phyloP scores from a whole-genome alignment of 2,797 vertebrate species.

The Muscicapa comitata region DNA sequence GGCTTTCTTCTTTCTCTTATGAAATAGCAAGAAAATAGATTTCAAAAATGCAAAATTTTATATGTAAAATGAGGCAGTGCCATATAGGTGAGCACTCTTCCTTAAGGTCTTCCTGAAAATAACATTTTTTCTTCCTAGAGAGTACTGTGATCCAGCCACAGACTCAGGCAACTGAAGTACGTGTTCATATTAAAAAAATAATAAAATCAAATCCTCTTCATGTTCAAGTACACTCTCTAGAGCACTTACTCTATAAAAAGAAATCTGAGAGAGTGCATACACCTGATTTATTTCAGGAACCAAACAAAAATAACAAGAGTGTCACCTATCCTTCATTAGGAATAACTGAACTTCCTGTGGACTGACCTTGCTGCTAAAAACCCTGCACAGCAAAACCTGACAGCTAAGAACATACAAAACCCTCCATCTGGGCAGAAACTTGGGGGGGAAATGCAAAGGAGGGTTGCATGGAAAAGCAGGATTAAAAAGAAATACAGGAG shows the following conservation, averaged over 20 bases:
- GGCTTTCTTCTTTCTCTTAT: background rate
- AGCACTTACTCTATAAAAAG: conserved; percentile 21
- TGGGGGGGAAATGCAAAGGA: background rate
- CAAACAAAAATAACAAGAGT: conserved; percentile 43
- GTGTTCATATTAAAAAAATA: background rate
- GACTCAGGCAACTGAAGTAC: background rate
- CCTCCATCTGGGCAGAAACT: background rate
- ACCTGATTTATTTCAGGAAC: conserved; percentile 20
- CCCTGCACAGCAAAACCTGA: background rate
- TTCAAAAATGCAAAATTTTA: background rate
- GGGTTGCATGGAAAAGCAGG: background rate
- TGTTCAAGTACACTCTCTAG: conserved; percentile 10
- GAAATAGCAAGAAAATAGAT: background rate
- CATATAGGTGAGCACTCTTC: background rate
- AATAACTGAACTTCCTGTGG: conserved; percentile 1
- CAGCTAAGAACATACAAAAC: background rate
- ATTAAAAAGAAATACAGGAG: background rate
- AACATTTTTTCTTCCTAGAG: background rate
- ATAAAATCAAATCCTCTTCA: background rate
- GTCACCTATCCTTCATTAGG: conserved; percentile 14
- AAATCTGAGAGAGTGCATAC: background rate
- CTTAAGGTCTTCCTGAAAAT: background rate
- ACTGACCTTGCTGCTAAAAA: background rate
- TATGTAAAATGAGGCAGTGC: background rate
- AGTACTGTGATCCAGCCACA: background rate